phyloP scores from a whole-genome alignment of 2,888 invertebrate species.

The Callyntrura sp. region DNA sequence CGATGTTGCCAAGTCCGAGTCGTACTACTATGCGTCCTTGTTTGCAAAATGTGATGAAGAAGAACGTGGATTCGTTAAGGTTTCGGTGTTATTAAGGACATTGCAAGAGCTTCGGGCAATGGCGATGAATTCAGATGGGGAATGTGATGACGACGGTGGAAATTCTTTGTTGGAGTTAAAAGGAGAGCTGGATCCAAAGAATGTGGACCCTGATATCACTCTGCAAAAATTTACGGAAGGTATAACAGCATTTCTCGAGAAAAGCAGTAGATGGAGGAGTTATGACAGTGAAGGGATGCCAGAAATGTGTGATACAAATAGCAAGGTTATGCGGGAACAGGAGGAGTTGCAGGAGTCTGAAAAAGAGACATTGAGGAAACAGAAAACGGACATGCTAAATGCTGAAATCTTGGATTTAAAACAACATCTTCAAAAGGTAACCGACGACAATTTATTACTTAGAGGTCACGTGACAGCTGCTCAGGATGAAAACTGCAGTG shows the following conservation, averaged over 20 bases:
- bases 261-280: neutral
- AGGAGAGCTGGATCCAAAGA: conserved; percentile 2
- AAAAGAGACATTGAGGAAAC: neutral
- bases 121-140: neutral
- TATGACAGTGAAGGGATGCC: neutral
- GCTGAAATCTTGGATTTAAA: conserved; percentile 72
- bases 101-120: conserved; percentile 15
- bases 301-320: neutral
- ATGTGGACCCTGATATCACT: conserved; percentile 4
- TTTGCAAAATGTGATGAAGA: conserved; percentile 41
- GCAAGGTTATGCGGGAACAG: neutral
- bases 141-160: too few species aligned
- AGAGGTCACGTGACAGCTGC: conserved; percentile 33
- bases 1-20: neutral
- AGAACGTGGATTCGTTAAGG: conserved; percentile 20
- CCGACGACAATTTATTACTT: conserved; percentile 61
- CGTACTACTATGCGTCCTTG: conserved; percentile 41
- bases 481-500: conserved; percentile 69
- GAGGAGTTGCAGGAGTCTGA: neutral
- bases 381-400: neutral
- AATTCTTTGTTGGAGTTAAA: conserved; percentile 15
- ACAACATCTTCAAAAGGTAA: conserved; percentile 64
- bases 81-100: conserved; percentile 18
- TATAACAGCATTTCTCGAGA: neutral
- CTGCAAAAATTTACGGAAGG: conserved; percentile 11